Evolutionary conservation across 2,113 vertebrate species (phyloP), one percentile per base, ranked within the genome.

Genomic region (Mobula hypostoma): DNA sequence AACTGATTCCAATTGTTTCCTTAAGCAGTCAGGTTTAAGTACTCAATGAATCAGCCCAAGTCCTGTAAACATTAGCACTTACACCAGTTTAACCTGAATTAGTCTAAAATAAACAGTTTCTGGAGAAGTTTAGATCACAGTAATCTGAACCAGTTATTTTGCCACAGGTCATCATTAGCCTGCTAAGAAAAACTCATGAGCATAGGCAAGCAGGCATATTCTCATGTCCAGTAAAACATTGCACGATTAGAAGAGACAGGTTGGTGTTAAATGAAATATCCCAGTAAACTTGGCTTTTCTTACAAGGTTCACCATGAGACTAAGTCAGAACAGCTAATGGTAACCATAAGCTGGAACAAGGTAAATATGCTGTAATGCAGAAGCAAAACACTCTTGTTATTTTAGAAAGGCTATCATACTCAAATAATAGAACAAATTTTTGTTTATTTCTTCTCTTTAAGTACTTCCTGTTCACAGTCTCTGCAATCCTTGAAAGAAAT

Each of bases 31-130:
- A 56, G 24, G 68, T 93, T 93, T 76, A 74, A 93, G 91, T 70
- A 93, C 68, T 93, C 91, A 93, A 93, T 93, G 91, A 93, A 48
- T 48, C 91, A 93, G 68, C 68, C 91, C 72, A 40, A 74, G 40
- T 56, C 91, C 91, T 93, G 91, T 93, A 93, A 93, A 93, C 91
- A 93, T 93, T 93, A 93, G 91, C 91, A 93, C 91, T 93, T 93
- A 93, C 91, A 56, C 36, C 91, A 93, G 68, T 93, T 93, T 93
- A 93, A 93, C 70, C 91, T 93, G 91, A 76, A 93, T 93, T 93
- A 93, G 91, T 93, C 91, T 93, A 93, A 93, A 93, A 93, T 93
- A 93, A 93, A 93, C 70, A 93, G 21, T 93, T 74, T 93, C 91
- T 93, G 91, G 68, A 93, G 91, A 93, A 74, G 91, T 93, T 93